These are phyloP conservation scores for Apamea crenata DNA, from an alignment of 2,888 invertebrate genomes.

Conservation along the genomic window DNA sequence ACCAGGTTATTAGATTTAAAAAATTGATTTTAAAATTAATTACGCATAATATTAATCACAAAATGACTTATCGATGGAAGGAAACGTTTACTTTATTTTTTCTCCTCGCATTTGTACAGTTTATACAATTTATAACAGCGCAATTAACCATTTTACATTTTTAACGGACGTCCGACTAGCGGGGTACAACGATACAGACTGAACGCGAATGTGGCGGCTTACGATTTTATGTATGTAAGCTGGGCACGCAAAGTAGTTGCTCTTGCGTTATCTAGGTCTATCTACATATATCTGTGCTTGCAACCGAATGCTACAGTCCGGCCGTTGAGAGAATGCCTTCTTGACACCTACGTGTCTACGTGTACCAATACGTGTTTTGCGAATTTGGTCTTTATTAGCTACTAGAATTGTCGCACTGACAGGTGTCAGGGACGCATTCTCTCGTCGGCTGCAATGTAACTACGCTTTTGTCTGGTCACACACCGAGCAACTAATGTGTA, in stretches of 20 bases:
- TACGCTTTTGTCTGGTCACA: not conserved
- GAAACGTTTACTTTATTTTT: slow-evolving; percentile 9
- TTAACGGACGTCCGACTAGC: not conserved
- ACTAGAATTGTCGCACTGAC: too few relatives aligned
- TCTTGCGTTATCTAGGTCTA: slow-evolving; percentile 2
- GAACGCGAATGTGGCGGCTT: not conserved
- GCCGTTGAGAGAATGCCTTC: too few relatives aligned
- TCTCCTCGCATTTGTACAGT: slow-evolving; percentile 3
- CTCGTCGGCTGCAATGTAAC: too few relatives aligned
- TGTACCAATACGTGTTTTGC: too few relatives aligned
- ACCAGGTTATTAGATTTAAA: not conserved
- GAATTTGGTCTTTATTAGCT: too few relatives aligned
- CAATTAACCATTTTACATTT: slow-evolving; percentile 45
- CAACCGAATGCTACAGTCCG: not conserved
- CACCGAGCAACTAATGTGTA: not conserved
- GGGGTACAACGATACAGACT: not conserved
- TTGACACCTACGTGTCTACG: too few relatives aligned
- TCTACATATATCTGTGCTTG: not conserved
- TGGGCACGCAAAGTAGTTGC: not conserved
- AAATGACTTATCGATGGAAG: slow-evolving; percentile 16
- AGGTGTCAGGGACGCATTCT: too few relatives aligned
- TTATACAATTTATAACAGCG: slow-evolving; percentile 62
- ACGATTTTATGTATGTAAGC: not conserved
- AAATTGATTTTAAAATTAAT: slow-evolving; percentile 7
- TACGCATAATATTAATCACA: slow-evolving; percentile 7